Evolutionary conservation across 1,140 invertebrate genomes (phyloP).

Genomic region (Arion vulgaris): DNA sequence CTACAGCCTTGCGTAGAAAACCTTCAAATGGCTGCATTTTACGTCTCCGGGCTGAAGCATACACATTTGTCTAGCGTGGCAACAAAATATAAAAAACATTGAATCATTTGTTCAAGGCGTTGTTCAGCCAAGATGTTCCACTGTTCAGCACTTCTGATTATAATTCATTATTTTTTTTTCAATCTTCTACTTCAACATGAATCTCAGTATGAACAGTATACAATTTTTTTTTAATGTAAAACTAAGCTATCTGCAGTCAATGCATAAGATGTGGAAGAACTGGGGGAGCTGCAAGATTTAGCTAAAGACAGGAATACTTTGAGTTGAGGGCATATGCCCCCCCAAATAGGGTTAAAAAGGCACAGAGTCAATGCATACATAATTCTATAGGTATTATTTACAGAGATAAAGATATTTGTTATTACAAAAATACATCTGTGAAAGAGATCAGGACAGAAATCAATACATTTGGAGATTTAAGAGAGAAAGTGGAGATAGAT

Average conservation of each 20-base stretch:
- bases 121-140: not conserved
- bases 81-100: slow-evolving; percentile 56
- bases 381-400: no score
- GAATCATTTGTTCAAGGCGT: slow-evolving; percentile 26
- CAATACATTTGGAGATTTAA: no score
- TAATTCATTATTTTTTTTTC: not conserved
- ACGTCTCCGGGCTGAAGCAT: slow-evolving; percentile 92
- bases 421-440: no score
- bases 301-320: not conserved
- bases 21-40: slow-evolving; percentile 95
- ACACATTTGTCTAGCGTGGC: slow-evolving; percentile 89
- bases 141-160: slow-evolving; percentile 1
- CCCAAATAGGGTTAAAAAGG: no score
- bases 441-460: no score
- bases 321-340: no score
- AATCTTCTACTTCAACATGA: not conserved
- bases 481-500: no score
- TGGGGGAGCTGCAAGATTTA: no score
- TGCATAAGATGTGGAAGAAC: not conserved
- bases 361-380: no score
- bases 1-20: slow-evolving; percentile 89
- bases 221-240: not conserved
- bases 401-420: no score
- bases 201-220: not conserved
- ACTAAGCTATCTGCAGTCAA: not conserved